These are phyloP conservation scores for Ceratina japonica DNA, from an alignment of 1,140 invertebrate genomes.

Conservation along the genomic window DNA sequence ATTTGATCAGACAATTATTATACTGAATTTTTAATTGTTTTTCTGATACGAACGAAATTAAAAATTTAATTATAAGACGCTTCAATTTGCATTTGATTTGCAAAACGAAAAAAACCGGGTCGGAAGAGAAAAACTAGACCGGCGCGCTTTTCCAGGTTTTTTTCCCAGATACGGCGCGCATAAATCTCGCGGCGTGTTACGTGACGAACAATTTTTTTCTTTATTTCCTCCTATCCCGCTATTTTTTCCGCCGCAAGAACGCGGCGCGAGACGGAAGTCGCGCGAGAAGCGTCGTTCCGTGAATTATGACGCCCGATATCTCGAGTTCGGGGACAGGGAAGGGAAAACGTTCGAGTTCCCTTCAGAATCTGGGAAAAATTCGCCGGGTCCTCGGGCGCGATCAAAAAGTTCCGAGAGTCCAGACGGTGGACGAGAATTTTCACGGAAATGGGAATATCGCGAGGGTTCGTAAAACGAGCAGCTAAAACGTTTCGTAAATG, in stretches of 20 bases:
- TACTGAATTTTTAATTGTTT: too few relatives aligned
- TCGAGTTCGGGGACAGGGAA: neutral
- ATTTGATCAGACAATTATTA: too few relatives aligned
- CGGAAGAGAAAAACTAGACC: too few relatives aligned
- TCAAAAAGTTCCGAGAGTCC: slow-evolving; percentile 4
- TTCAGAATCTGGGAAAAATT: neutral
- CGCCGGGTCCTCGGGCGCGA: neutral
- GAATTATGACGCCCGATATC: slow-evolving; percentile 14
- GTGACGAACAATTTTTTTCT: slow-evolving; percentile 10
- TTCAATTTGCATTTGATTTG: neutral
- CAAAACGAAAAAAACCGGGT: neutral
- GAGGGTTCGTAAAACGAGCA: neutral
- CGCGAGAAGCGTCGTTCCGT: slow-evolving; percentile 15
- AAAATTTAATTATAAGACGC: too few relatives aligned
- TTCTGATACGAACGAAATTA: too few relatives aligned
- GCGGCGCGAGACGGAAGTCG: slow-evolving; percentile 12
- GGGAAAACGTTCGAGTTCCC: slow-evolving; percentile 5
- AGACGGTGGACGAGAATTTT: slow-evolving; percentile 1
- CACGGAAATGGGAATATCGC: neutral
- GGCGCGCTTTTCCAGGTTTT: neutral
- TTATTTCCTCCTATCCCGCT: neutral
- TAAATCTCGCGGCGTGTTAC: slow-evolving; percentile 16
- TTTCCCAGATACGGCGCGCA: slow-evolving; percentile 3
- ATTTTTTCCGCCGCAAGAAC: neutral
- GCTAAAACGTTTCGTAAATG: neutral